Evolutionary conservation across 2,113 vertebrate species (phyloP).

Genomic region (Gambusia holbrooki): DNA sequence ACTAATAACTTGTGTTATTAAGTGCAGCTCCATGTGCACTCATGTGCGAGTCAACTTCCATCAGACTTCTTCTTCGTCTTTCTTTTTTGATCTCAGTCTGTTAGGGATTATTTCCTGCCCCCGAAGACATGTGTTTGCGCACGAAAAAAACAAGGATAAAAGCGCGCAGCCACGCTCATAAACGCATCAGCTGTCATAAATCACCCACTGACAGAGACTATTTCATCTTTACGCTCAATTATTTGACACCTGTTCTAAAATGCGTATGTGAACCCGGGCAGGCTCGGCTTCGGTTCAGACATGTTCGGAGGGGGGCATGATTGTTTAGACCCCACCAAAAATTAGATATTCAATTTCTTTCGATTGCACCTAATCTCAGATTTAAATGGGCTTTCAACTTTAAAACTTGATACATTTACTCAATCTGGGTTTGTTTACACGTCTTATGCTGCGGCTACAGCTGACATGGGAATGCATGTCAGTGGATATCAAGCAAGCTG

Average conservation of each 20-base stretch:
- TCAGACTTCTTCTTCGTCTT: constrained; percentile 27
- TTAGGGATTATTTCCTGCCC: constrained; percentile 73
- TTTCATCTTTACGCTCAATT: constrained; percentile 72
- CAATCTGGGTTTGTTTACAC: constrained; percentile 69
- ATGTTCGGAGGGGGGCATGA: neutral
- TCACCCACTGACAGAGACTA: constrained; percentile 61
- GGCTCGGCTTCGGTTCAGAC: constrained; percentile 17
- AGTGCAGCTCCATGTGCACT: constrained; percentile 45
- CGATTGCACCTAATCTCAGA: constrained; percentile 9
- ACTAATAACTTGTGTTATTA: constrained; percentile 35
- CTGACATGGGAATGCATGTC: constrained; percentile 70
- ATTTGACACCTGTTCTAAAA: constrained; percentile 74
- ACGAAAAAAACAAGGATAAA: constrained; percentile 67
- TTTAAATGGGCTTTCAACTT: constrained; percentile 10
- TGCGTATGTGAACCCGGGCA: constrained; percentile 39
- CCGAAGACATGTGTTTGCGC: constrained; percentile 72
- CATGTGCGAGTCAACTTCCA: constrained; percentile 66
- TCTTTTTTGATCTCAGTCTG: constrained; percentile 67
- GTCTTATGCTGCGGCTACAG: constrained; percentile 55
- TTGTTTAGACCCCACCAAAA: constrained; percentile 17
- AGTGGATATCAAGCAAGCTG: constrained; percentile 66
- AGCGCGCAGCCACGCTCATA: constrained; percentile 66
- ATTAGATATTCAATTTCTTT: constrained; percentile 26
- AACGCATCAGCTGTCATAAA: constrained; percentile 73
- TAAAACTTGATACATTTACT: constrained; percentile 54